A percentile compares a stretch with the other conserved stretches of the same genome.
Evolutionary conservation across 2,797 vertebrate genomes (phyloP).

Genomic region (Periparus ater): DNA sequence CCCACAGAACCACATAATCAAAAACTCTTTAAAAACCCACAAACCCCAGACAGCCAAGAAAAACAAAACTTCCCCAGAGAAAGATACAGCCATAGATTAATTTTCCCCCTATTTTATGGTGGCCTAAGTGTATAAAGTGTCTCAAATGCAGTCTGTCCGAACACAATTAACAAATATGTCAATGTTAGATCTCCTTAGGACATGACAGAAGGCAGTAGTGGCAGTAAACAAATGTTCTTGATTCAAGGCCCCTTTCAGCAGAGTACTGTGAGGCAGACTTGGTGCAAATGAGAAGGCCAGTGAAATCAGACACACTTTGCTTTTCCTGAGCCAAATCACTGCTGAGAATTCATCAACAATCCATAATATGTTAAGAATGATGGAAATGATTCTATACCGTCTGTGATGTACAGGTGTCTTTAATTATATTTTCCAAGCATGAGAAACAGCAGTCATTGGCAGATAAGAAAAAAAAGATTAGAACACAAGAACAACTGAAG

Average conservation of each 20-base stretch:
- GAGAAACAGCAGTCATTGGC: conserved; percentile 12
- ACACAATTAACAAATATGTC: neutral
- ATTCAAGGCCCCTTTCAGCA: neutral
- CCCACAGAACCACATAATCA: neutral
- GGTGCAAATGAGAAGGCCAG: conserved; percentile 21
- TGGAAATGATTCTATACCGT: neutral
- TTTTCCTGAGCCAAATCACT: conserved; percentile 23
- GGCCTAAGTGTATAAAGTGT: neutral
- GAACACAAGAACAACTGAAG: neutral
- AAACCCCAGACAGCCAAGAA: neutral
- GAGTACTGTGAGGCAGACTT: neutral
- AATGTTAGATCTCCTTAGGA: neutral
- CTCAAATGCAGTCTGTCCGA: neutral
- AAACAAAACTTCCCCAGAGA: neutral
- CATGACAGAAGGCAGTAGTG: neutral
- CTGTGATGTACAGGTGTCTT: conserved; percentile 24
- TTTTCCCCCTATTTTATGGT: neutral
- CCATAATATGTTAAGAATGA: neutral
- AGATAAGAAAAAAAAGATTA: neutral
- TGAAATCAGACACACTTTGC: neutral
- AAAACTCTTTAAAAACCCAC: neutral
- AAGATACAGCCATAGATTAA: neutral
- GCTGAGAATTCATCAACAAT: conserved; percentile 46
- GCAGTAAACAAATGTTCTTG: neutral
- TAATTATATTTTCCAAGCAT: conserved; percentile 30